Evolutionary conservation across 2,888 invertebrate species (phyloP), one percentile per base, ranked within the genome.

Genomic region (Tetramorium bicarinatum): DNA sequence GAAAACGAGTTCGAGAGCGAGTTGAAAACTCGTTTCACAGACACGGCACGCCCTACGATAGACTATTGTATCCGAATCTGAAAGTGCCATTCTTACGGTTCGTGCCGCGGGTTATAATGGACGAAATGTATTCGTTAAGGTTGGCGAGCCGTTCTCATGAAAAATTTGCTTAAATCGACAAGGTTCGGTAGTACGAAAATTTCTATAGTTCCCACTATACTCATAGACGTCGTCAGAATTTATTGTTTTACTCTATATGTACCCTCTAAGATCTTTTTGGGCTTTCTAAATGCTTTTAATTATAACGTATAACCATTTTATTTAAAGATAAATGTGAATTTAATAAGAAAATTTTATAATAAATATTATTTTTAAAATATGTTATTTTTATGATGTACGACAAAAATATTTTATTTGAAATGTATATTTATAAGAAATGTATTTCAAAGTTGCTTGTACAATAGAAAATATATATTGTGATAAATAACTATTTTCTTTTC

Each of bases 71-170:
- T 82, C 76, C 80, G 84, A 67, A 67, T 61, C 29, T 21, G 44
- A 66, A 67, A 84, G 69, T 76, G 64, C 25, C 76, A 74, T 74
- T 84, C 71, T 74, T 74, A 67, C 67, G 54, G 80, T 82, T 88
- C 88, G 86, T 83, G 86, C 44, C 80, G 34, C 67, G 86, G 47
- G 66, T 86, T 86, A 74, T 84, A 86, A 83, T 84, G 83, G 52
- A n/a, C 47, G 18, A 56, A 74, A 77, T 62, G 64, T 61, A 85
- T 84, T 85, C 67, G 85, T 67, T 82, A 76, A 75, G 66, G 25
- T 25, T 71, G 61, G 41, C 29, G n/a, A 15, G 25, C 59, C 47
- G 59, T 80, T 80, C 25, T n/a, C 54, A 81, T 82, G 87, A 83
- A 85, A 85, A 80, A 69, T 74, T 71, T 64, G 75, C 80, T 80